These are phyloP conservation scores for Maconellicoccus hirsutus DNA, from an alignment of 1,140 invertebrate genomes.

Conservation along the genomic window DNA sequence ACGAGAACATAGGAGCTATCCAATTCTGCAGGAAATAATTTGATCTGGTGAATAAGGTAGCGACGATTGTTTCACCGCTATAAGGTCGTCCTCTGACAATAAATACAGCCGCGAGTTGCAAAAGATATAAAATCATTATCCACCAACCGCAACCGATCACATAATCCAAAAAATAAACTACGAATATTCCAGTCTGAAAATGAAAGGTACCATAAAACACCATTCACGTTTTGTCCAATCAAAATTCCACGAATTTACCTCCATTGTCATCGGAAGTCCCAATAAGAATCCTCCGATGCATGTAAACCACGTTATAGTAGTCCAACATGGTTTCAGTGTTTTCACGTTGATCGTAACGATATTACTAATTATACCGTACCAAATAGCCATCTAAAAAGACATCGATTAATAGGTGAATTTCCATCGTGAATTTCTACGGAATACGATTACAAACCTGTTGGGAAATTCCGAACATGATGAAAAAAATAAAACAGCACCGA, in stretches of 20 bases:
- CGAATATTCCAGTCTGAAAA: constrained; percentile 41
- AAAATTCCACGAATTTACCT: constrained; percentile 44
- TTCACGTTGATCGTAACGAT: constrained; percentile 63
- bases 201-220: too few relatives aligned
- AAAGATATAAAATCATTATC: constrained; percentile 63
- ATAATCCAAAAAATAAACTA: constrained; percentile 75
- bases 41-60: constrained; percentile 41
- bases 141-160: constrained; percentile 73
- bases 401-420: neutral
- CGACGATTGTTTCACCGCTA: constrained; percentile 66
- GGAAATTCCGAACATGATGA: constrained; percentile 74
- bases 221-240: too few relatives aligned
- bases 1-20: constrained; percentile 60
- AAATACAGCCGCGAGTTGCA: constrained; percentile 65
- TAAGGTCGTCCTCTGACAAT: constrained; percentile 72
- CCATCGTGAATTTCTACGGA: neutral
- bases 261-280: constrained; percentile 78
- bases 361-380: constrained; percentile 69
- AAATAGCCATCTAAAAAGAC: constrained; percentile 50
- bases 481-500: constrained; percentile 72
- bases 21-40: constrained; percentile 42
- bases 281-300: constrained; percentile 69
- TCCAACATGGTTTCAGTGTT: constrained; percentile 61
- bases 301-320: constrained; percentile 73
- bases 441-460: constrained; percentile 47